Evolutionary conservation across 2,797 vertebrate genomes (phyloP).

Genomic region (Lagocephalus sceleratus): DNA sequence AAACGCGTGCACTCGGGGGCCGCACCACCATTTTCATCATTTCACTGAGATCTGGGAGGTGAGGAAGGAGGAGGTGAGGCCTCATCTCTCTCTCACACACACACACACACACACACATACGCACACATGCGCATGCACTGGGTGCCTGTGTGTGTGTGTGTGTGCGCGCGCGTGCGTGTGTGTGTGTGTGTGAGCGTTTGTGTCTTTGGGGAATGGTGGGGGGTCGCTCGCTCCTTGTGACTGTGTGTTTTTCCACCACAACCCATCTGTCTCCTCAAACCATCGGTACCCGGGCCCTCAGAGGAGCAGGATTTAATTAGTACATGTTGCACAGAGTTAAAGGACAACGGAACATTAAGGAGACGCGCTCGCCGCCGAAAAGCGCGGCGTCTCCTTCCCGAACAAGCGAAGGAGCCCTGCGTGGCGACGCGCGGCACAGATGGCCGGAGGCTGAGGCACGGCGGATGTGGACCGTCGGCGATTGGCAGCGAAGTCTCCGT

Average conservation of each 20-base stretch:
- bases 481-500: slow-evolving; percentile 62
- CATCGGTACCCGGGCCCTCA: slow-evolving; percentile 42
- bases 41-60: slow-evolving; percentile 54
- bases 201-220: slow-evolving; percentile 13
- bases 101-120: too few species aligned
- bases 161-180: slow-evolving; percentile 11
- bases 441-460: slow-evolving; percentile 53
- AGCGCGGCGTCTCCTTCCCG: slow-evolving; percentile 51
- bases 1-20: slow-evolving; percentile 8
- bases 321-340: slow-evolving; percentile 55
- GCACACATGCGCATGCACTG: too few species aligned
- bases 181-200: slow-evolving; percentile 11
- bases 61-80: slow-evolving; percentile 16
- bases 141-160: slow-evolving; percentile 11
- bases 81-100: too few species aligned
- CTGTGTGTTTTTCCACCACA: slow-evolving; percentile 47
- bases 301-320: slow-evolving; percentile 69
- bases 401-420: slow-evolving; percentile 56
- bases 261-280: slow-evolving; percentile 59
- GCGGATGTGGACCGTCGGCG: slow-evolving; percentile 57
- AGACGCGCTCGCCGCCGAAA: slow-evolving; percentile 64
- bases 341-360: slow-evolving; percentile 67
- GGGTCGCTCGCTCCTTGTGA: slow-evolving; percentile 35
- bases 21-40: slow-evolving; percentile 41
- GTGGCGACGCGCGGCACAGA: slow-evolving; percentile 56